These are phyloP conservation scores for Eulithis prunata DNA, from an alignment of 2,888 invertebrate genomes.

Conservation along the genomic window DNA sequence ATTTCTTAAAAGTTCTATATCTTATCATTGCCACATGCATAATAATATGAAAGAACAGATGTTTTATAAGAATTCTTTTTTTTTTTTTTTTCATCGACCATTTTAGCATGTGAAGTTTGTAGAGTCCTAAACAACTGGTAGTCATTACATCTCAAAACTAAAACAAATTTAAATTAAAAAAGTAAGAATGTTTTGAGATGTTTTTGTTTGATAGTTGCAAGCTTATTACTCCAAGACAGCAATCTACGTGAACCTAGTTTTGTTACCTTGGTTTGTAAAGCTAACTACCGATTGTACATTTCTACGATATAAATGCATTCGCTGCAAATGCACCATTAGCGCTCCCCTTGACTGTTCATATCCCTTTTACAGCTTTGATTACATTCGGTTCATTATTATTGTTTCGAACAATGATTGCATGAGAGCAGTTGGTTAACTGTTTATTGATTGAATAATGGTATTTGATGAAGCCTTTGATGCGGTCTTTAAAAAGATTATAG, in stretches of 20 bases:
- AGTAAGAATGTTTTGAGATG: too few relatives aligned
- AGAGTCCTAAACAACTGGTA: too few relatives aligned
- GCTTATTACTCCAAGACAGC: too few relatives aligned
- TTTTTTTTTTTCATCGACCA: too few relatives aligned
- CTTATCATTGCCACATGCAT: too few relatives aligned
- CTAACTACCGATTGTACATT: constrained; percentile 14
- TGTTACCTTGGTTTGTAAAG: constrained; percentile 5
- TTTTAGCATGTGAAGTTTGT: too few relatives aligned
- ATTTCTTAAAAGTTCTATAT: too few relatives aligned
- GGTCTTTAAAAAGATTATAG: constrained; percentile 2
- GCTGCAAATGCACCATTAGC: constrained; percentile 44
- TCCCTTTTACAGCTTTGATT: constrained; percentile 35
- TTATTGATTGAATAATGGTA: constrained; percentile 14
- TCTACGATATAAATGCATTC: constrained; percentile 43
- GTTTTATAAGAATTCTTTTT: too few relatives aligned
- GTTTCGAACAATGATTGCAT: constrained; percentile 21
- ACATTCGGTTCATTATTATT: constrained; percentile 40
- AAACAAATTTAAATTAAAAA: too few relatives aligned
- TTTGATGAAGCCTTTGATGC: constrained; percentile 23
- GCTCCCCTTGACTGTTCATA: constrained; percentile 38
- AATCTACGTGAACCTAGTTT: not conserved
- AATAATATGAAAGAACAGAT: too few relatives aligned
- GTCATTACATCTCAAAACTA: too few relatives aligned
- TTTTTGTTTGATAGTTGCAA: too few relatives aligned
- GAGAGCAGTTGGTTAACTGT: constrained; percentile 23